Percentiles rank a stretch among this genome's conserved stretches.
Conservation (phyloP, 2,113 vertebrate genomes). For the Otocyon megalotis region DNA sequence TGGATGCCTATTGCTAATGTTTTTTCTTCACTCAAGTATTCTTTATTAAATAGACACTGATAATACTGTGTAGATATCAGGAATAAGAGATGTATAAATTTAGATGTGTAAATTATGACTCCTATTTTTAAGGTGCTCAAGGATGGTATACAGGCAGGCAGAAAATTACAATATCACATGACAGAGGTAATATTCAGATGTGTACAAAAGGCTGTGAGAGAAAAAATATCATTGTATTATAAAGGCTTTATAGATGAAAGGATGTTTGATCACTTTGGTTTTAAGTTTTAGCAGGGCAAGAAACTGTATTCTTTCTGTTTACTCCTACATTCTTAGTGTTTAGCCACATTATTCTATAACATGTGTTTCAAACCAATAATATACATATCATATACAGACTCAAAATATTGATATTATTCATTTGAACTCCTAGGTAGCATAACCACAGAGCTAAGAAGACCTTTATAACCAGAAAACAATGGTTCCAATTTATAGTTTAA, state of each 20-base stretch:
- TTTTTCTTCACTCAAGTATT: background rate
- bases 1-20: background rate
- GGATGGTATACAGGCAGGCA: background rate
- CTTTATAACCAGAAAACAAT: background rate
- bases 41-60: background rate
- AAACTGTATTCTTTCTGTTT: background rate
- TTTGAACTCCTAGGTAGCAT: background rate
- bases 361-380: background rate
- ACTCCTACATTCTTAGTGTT: background rate
- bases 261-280: background rate
- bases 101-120: background rate
- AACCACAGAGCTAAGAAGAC: background rate
- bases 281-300: background rate
- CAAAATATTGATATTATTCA: background rate
- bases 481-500: background rate
- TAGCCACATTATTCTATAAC: background rate
- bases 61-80: background rate
- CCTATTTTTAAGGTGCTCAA: background rate
- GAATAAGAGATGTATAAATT: background rate
- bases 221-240: background rate
- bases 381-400: background rate
- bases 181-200: background rate
- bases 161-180: background rate
- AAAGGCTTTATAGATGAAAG: background rate
- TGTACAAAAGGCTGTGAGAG: background rate